Evolutionary conservation across 2,113 vertebrate genomes (phyloP), one percentile per base, ranked within the genome.

Genomic region (Climacteris rufus): DNA sequence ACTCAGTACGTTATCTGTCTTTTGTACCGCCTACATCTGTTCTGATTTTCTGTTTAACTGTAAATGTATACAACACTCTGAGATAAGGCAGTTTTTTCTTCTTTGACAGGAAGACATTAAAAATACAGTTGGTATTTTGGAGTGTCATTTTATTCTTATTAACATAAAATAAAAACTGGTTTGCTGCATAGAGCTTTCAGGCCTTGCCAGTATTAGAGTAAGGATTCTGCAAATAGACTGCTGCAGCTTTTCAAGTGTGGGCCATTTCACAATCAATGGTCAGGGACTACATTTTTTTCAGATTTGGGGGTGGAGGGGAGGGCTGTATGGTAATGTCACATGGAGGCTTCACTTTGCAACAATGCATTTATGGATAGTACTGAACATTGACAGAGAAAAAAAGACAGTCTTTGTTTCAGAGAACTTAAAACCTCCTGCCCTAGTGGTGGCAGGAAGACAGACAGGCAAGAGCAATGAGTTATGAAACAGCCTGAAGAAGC

Each of bases 31-130:
- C 89, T 96, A 59, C 88, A 95, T 97, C 95, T 97, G 92, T 79
- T 97, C 90, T 90, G 83, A 91, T 94, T 94, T 97, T 97, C 69
- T 79, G 20, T 96, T 96, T 85, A 18, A n/a, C 68, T 90, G 87
- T 90, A 94, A 95, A 94, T 65, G 37, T 68, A 70, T 56, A 76
- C 74, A 81, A 16, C 16, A 16, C 18, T 87, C 63, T 82, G 47
- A 94, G 49, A 79, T 59, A 65, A 90, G 79, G 45, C 75, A 88
- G 31, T 20, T 91, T 87, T 53, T 88, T 96, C 66, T 54, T 93
- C 83, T 95, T 92, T 69, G 59, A 85, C 69, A 83, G 63, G 72
- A 70, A 92, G 53, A 84, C 89, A 95, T 88, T 79, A 85, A 93
- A 93, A 92, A 78, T 35, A 69, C 57, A 70, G 56, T 69, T 77